These are phyloP conservation scores for Mandrillus leucophaeus DNA, from an alignment of 2,113 vertebrate species.

Conservation along the genomic window DNA sequence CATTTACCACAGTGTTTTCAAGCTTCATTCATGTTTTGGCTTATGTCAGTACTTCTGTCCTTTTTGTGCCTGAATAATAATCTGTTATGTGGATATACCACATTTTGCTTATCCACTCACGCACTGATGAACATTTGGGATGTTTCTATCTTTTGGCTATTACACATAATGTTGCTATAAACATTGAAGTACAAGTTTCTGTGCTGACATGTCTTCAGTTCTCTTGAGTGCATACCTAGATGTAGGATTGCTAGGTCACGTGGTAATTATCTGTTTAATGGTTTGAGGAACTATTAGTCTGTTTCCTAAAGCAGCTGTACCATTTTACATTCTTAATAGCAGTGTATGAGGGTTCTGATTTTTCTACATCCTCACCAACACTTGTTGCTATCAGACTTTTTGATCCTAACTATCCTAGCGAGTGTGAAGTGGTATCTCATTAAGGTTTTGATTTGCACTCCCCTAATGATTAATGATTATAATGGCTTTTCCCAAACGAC, in stretches of 20 bases:
- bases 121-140: background rate
- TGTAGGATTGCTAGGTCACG: background rate
- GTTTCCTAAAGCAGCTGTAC: background rate
- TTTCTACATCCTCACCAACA: background rate
- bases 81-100: background rate
- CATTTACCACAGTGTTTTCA: background rate
- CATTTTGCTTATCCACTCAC: background rate
- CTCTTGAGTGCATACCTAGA: background rate
- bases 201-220: background rate
- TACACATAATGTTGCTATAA: background rate
- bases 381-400: background rate
- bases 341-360: background rate
- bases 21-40: background rate
- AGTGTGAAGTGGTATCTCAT: background rate
- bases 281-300: background rate
- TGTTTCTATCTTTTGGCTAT: background rate
- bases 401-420: background rate
- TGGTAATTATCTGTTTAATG: background rate
- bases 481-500: background rate
- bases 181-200: background rate
- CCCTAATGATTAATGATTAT: background rate
- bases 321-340: background rate
- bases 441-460: background rate
- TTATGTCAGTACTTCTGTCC: background rate
- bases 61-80: background rate